These are phyloP conservation scores for Leptura quadrifasciata DNA, from an alignment of 2,888 invertebrate genomes.

Conservation along the genomic window DNA sequence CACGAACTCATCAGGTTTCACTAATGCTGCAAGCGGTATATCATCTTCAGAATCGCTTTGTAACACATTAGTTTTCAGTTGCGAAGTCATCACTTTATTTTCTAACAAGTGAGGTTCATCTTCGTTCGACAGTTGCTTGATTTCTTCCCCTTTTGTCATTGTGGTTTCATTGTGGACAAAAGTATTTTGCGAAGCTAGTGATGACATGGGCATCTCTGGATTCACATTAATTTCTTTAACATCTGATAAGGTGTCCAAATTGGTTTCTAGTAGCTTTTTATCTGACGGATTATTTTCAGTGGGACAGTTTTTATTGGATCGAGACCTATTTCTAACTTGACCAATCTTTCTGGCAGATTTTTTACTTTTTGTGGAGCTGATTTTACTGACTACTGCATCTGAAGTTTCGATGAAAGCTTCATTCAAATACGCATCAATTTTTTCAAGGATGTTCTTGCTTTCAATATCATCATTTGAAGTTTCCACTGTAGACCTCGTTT, in stretches of 20 bases:
- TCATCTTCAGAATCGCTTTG: constrained; percentile 58
- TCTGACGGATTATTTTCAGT: constrained; percentile 21
- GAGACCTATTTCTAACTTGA: constrained; percentile 40
- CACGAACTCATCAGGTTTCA: constrained; percentile 38
- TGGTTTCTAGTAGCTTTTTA: constrained; percentile 51
- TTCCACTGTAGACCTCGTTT: neutral
- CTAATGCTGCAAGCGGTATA: constrained; percentile 54
- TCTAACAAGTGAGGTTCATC: constrained; percentile 63
- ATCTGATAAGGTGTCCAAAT: constrained; percentile 50
- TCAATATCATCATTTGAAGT: neutral
- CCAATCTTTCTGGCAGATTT: constrained; percentile 49
- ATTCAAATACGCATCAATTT: constrained; percentile 21
- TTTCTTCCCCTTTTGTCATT: constrained; percentile 33
- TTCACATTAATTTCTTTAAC: constrained; percentile 47
- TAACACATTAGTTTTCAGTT: neutral
- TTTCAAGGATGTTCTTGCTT: neutral
- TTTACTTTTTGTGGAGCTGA: constrained; percentile 9
- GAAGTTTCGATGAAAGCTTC: constrained; percentile 35
- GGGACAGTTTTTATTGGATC: constrained; percentile 38
- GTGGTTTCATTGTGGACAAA: neutral
- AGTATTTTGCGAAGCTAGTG: constrained; percentile 11
- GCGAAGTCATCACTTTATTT: constrained; percentile 57
- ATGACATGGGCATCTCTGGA: constrained; percentile 22
- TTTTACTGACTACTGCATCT: constrained; percentile 16
- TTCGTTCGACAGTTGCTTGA: constrained; percentile 50